Percentiles rank a stretch among this genome's conserved stretches.
Conservation (phyloP, 92 coral and sea anemone species). For the Meandrina meandrites region DNA sequence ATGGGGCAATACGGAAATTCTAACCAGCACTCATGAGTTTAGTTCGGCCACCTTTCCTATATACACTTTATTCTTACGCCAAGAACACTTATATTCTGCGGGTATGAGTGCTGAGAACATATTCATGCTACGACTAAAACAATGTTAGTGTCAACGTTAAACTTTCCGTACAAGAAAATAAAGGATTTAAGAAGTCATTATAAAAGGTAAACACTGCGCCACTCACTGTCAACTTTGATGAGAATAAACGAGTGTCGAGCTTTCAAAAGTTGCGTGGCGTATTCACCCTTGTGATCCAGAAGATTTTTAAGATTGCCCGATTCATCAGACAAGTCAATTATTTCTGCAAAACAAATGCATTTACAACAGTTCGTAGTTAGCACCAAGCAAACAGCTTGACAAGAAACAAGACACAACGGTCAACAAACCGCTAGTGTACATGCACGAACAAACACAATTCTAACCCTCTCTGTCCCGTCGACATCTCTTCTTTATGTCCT, state of each 20-base stretch:
- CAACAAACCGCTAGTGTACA: not conserved
- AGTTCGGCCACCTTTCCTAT: too few relatives aligned
- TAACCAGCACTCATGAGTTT: too few relatives aligned
- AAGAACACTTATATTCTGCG: too few relatives aligned
- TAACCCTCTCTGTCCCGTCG: slow-evolving; percentile 77
- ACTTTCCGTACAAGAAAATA: too few relatives aligned
- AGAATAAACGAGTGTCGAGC: slow-evolving; percentile 87
- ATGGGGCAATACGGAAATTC: too few relatives aligned
- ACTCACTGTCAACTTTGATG: slow-evolving; percentile 94
- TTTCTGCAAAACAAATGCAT: slow-evolving; percentile 54
- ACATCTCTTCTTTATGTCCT: slow-evolving; percentile 90
- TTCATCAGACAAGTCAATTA: slow-evolving; percentile 91
- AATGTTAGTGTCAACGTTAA: too few relatives aligned
- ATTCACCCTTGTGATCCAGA: slow-evolving; percentile 74
- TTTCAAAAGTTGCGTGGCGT: slow-evolving; percentile 83
- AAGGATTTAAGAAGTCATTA: too few relatives aligned
- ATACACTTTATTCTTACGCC: too few relatives aligned
- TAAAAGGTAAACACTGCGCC: too few relatives aligned
- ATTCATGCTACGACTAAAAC: too few relatives aligned
- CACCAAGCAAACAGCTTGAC: slow-evolving; percentile 20
- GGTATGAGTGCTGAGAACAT: too few relatives aligned
- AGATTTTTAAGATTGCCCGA: slow-evolving; percentile 88
- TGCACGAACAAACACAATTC: slow-evolving; percentile 8
- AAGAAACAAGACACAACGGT: not conserved
- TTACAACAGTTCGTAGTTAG: not conserved